Base-by-base conservation (phyloP, 2,888 invertebrate species). In the Ellobium chinense region DNA sequence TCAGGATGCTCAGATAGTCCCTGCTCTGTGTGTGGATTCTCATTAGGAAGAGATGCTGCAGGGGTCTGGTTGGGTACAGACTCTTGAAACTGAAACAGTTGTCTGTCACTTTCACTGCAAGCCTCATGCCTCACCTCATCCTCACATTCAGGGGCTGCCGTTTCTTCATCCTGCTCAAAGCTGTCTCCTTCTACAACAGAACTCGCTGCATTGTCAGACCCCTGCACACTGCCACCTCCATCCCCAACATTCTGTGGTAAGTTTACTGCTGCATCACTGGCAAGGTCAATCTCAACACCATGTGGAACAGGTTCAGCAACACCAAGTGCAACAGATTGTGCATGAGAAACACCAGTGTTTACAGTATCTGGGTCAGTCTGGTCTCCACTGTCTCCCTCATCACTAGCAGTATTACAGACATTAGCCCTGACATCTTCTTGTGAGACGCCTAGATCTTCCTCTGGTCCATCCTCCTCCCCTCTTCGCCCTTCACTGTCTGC, bases 121-220 rank as follows among this genome's bases (percentile, higher is more conserved):
- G 73, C 70, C 36, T 68, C 58, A n/a, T 65, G 73, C 14, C 68
- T 62, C 9, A 66, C 62, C 36, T 37, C 34, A 29, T 54, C 56
- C 27, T 73, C 81, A 78, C 69, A 66, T 18, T 78, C 78, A 29
- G 78, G 77, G 27, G 73, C 66, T 60, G 77, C 81, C 14, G 27
- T 31, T 46, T 72, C 81, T 34, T 81, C 77, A 68, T 81, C 81
- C 39, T 78, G 77, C 54, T 81, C 77, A 56, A 70, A 62, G n/a
- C 65, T 63, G 66, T 65, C 65, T 21, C 54, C 75, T 39, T 75
- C 75, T n/a, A 34, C 14, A 46, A 24, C 34, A 46, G 24, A 9
- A 37, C 29, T 34, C 29, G 21, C 39, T 7, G 39, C 5, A 7
- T 27, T 46, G 39, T 27, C 36, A 3, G 24, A 9, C 29, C 1